Evolutionary conservation across 2,113 vertebrate species (phyloP), one percentile per base, ranked within the genome.

Genomic region (Notarius lentiginosus): DNA sequence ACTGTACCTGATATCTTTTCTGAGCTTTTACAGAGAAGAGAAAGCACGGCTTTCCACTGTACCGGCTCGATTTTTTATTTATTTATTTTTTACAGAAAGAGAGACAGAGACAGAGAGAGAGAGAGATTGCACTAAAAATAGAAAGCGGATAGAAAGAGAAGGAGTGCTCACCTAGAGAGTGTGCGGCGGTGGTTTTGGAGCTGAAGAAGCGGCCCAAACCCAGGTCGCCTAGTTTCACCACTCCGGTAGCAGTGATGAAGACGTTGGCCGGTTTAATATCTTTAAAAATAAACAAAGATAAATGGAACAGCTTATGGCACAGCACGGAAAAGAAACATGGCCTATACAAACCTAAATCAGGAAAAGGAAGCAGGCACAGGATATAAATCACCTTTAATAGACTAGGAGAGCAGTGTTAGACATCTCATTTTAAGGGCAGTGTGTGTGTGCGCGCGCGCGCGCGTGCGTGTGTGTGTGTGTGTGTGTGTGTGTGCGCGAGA

Each of bases 231-330:
- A 99, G 96, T 92, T 99, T 99, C 84, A 99, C 98, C 91, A 99
- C 97, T 79, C 98, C 98, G 68, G 97, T 98, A 90, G 98, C 98
- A 87, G 97, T 99, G 93, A 99, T 99, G 96, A 99, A 99, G 87
- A 99, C 98, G 85, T 99, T 99, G 75, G 98, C 98, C 75, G 98
- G 98, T 86, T 99, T 99, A 93, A 99, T 99, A 91, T 99, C 98
- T 99, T 92, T 27, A 88, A 80, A 85, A 20, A 80, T 20, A 87
- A 66, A 84, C 10, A 66, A 70, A 60, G 17, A 68, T 30, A 82
- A 72, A 63, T 68, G 27, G 72, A 88, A 49, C 41, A 75, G 83
- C 22, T 20, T 41, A 56, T 66, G 56, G 68, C 24, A 55, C 17
- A 11, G 30, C 53, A 68, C 63, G 72, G 55, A 51, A 20, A 30